Evolutionary conservation across 2,113 vertebrate genomes (phyloP).

Genomic region (Platichthys stellatus): DNA sequence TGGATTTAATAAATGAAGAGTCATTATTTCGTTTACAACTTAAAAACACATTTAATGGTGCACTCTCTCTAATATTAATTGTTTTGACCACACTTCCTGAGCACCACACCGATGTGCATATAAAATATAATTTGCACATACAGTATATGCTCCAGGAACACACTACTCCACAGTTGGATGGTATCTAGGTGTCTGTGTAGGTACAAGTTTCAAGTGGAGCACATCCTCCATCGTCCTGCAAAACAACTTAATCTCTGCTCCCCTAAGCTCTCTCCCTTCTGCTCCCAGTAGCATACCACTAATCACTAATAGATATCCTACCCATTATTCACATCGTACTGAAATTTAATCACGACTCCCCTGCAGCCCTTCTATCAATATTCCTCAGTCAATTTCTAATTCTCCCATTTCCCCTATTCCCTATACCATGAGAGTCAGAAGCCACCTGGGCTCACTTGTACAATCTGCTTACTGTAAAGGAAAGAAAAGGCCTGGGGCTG

Average conservation of each 20-base stretch:
- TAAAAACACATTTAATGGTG: too few relatives aligned
- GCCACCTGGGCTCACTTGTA: neutral
- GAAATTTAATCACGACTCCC: slow-evolving; percentile 1
- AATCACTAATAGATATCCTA: neutral
- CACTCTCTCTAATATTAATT: too few relatives aligned
- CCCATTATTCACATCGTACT: slow-evolving; percentile 1
- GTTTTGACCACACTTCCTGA: neutral
- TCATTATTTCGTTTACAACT: too few relatives aligned
- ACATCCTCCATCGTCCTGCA: neutral
- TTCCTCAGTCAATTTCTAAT: neutral
- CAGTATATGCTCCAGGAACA: too few relatives aligned
- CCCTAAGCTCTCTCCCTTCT: neutral
- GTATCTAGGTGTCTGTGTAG: too few relatives aligned
- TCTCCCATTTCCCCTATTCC: neutral
- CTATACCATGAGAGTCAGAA: neutral
- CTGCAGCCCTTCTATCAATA: neutral
- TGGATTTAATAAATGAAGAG: too few relatives aligned
- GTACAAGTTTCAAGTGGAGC: too few relatives aligned
- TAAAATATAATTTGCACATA: too few relatives aligned
- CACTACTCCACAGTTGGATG: too few relatives aligned
- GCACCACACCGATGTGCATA: neutral
- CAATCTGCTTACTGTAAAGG: neutral
- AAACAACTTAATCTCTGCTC: neutral
- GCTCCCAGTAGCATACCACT: neutral
- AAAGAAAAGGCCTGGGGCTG: neutral